Evolutionary conservation across 2,888 invertebrate species (phyloP), one percentile per base, ranked within the genome.

Genomic region (Branchinecta sandiegonensis): DNA sequence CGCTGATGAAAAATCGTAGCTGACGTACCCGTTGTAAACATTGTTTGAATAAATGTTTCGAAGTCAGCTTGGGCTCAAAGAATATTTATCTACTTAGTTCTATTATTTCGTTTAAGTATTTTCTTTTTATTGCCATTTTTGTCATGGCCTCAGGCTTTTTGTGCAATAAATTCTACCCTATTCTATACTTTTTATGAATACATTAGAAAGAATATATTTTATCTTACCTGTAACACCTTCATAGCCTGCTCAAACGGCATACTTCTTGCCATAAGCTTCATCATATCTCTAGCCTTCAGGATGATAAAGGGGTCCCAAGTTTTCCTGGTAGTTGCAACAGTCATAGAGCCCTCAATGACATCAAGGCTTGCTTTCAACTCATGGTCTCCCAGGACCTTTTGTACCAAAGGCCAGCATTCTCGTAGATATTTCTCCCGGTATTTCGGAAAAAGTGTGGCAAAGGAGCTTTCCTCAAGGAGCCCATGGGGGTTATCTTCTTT

Each of bases 291-390:
- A 0, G 95, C 94, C 80, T 97, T 97, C 47, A 99, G 83, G 65
- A 99, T 91, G 68, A 95, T 89, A 74, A 89, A 97, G 0, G 99
- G 99, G 81, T 99, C 99, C 94, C 94, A 99, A 1, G 97, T 97
- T 81, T 96, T 95, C 68, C 90, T 82, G 0, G 95, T 95, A 0
- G 99, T 99, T 77, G 83, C 84, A 0, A 99, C 99, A 0, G 87
- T 86, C 88, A 99, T 90, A 74, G 92, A 94, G 64, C 97, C 86
- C 81, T 96, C 95, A 8, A 95, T 83, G 3, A 94, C 81, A 80
- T 97, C 96, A 71, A 97, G 79, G 75, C 95, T 94, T 0, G 90
- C 92, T 74, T 87, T 86, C 11, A 97, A 78, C 72, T 85, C 83
- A 77, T 90, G 85, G 74, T 91, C 90, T 47, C 82, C 82, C 23